Evolutionary conservation across 23 tunicate species (phyloP), one percentile per base, ranked within the genome.

Genomic region (Diplosoma virens): DNA sequence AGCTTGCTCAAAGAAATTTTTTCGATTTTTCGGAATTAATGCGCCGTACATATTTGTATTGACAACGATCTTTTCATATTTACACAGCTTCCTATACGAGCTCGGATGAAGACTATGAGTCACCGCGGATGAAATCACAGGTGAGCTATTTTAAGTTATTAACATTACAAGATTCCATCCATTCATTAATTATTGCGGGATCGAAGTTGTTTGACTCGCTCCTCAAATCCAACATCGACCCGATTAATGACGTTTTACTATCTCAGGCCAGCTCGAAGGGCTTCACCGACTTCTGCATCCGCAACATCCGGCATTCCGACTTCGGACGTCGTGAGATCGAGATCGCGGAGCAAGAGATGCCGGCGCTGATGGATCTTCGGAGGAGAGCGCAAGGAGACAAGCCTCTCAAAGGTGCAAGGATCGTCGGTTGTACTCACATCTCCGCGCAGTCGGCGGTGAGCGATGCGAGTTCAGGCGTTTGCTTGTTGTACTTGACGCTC

Each of bases 281-380:
- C 24, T 93, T 93, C 59, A 32, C 67, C 27, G 98, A 93, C 79
- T 93, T 93, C 75, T 93, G 98, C 82, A 82, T 93, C 73, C 79
- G 89, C 24, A 93, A 87, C 64, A 87, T 93, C 85, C 81, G 73
- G 30, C 86, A 93, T 67, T 79, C 84, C 30, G 89, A 87, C 23
- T 86, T 93, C 70, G 98, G 98, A 21, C 78, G 98, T 14, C 77
- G 98, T 14, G 98, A 93, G 54, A 93, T 93, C 50, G 98, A 93
- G 66, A 93, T 93, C 56, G 98, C 98, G 2, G 94, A 93, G 75
- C 94, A 93, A 52, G 98, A 93, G 81, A 93, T 93, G 98, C 98
- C 98, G 48, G 98, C 98, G 14, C 53, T 93, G 71, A 93, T 87
- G 89, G 94, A 87, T 73, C 76, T 93, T 5, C 76, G 94, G 33